Evolutionary conservation across 1,140 invertebrate genomes (phyloP).

Genomic region (Charaxes varanes): DNA sequence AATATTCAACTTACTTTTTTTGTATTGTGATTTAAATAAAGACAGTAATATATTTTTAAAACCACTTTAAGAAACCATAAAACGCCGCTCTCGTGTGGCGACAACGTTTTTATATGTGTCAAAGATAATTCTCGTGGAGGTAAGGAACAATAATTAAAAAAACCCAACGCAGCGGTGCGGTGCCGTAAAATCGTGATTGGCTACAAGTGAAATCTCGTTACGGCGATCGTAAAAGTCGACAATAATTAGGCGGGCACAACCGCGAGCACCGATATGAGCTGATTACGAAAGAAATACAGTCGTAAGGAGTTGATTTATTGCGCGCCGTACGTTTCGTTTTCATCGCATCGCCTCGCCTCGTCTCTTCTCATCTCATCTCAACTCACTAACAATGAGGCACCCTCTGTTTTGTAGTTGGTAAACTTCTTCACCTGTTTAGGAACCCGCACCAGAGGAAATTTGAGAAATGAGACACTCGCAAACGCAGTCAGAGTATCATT

Average conservation of each 20-base stretch:
- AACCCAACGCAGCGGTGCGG: slow-evolving; percentile 43
- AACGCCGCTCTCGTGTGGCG: slow-evolving; percentile 15
- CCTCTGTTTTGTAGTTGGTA: too few species aligned
- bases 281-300: slow-evolving; percentile 72
- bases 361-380: too few species aligned
- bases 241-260: slow-evolving; percentile 68
- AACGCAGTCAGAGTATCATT: too few species aligned
- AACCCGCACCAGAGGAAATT: too few species aligned
- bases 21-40: too few species aligned
- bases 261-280: slow-evolving; percentile 67
- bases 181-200: slow-evolving; percentile 69
- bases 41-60: too few species aligned
- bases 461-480: too few species aligned
- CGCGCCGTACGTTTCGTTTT: slow-evolving; percentile 42
- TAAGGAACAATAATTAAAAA: slow-evolving; percentile 48
- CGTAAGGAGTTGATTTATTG: slow-evolving; percentile 65
- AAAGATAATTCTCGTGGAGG: slow-evolving; percentile 8
- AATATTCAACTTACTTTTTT: too few species aligned
- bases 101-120: slow-evolving; percentile 25
- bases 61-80: too few species aligned
- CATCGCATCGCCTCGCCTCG: slow-evolving; percentile 38
- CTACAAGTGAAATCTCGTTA: slow-evolving; percentile 70
- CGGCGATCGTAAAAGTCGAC: slow-evolving; percentile 68
- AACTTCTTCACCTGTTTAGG: too few species aligned
- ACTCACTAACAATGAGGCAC: slow-evolving; percentile 15